These are phyloP conservation scores for Drosophila nebulosa DNA, from an alignment of 1,140 invertebrate genomes.

Conservation along the genomic window DNA sequence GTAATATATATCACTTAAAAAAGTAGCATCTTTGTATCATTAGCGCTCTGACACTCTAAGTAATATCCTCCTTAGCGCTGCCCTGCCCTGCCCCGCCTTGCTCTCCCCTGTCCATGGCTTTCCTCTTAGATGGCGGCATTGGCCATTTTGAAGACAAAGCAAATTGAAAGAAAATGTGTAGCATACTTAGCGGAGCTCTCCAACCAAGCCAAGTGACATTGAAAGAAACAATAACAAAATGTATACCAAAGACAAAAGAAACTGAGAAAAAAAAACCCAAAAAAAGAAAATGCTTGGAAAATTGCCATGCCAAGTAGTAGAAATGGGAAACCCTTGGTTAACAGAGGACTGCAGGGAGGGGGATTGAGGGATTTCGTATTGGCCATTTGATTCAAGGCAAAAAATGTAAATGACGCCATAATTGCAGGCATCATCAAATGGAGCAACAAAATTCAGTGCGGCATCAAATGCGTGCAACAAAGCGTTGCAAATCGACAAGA, in stretches of 20 bases:
- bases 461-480: constrained; percentile 55
- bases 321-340: not conserved
- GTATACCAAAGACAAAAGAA: not conserved
- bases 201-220: constrained; percentile 54
- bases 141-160: constrained; percentile 15
- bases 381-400: constrained; percentile 55
- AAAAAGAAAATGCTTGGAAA: constrained; percentile 3
- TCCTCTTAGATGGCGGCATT: not conserved
- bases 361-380: constrained; percentile 26
- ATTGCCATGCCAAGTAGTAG: constrained; percentile 22
- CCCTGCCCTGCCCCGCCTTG: not conserved
- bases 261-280: not conserved
- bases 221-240: constrained; percentile 53
- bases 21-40: constrained; percentile 3
- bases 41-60: not conserved
- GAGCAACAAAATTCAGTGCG: constrained; percentile 39
- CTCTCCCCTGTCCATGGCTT: no score
- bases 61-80: no score
- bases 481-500: constrained; percentile 63
- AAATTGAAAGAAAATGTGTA: constrained; percentile 51
- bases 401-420: constrained; percentile 76
- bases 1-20: not conserved
- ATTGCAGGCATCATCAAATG: constrained; percentile 73
- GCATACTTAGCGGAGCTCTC: constrained; percentile 61
- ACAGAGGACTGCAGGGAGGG: not conserved